Base-by-base conservation (phyloP, 2,113 vertebrate species). In the Lagenorhynchus albirostris region DNA sequence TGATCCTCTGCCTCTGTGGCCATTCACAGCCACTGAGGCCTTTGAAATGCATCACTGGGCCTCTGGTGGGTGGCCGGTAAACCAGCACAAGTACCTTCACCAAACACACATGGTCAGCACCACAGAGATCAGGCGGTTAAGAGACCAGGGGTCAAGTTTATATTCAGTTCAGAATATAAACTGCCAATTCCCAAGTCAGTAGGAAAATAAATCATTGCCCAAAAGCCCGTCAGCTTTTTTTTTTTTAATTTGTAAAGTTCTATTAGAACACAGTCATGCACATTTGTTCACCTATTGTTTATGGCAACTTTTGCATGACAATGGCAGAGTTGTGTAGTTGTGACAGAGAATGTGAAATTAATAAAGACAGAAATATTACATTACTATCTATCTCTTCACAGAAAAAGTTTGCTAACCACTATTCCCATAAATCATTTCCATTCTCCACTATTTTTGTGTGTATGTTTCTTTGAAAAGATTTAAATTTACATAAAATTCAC, bases 101-200 rank as follows among this genome's bases (percentile, higher is more conserved):
- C 76, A 97, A 97, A 96, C 87, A 79, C 36, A 88, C 14, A 33
- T 5, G 2, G 71, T 58, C 36, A 84, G 70, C 89, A 68, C 74
- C 91, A 38, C 25, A 62, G 68, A 41, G 92, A 87, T 93, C 55
- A 92, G 71, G 95, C 10, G 21, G 76, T 94, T 58, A 96, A 92
- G 77, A 93, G 84, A 84, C 33, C 60, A 95, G 82, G 14, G 74
- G 93, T 96, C 83, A 97, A 88, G 94, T 93, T 65, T 33, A 55
- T 55, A 63, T 65, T 96, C 55, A 21, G 50, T 94, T 96, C 80
- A 44, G 74, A 89, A 71, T 67, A 81, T 50, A 53, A 82, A 70
- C 41, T 71, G 13, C 33, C 91, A 50, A 44, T 87, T 95, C n/a
- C 60, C 29, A 85, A 50, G 33, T 73, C 20, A 63, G 33, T 25